phyloP scores from a whole-genome alignment of 2,797 vertebrate species.

The Lacerta agilis region DNA sequence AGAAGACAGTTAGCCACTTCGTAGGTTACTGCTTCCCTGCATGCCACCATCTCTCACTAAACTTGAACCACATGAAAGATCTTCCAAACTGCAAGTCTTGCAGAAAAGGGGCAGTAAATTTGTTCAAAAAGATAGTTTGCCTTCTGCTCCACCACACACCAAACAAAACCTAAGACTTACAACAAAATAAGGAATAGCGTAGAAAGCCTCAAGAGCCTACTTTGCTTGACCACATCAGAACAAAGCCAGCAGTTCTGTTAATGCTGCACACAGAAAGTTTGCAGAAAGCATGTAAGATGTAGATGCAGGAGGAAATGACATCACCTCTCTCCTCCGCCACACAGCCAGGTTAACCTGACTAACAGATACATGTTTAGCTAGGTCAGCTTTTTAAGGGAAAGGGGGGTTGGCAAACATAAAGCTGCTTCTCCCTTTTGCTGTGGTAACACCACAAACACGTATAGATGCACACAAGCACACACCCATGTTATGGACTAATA shows the following conservation, averaged over 20 bases:
- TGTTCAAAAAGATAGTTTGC: slow-evolving; percentile 7
- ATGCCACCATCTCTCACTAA: slow-evolving; percentile 29
- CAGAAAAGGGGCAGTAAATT: neutral
- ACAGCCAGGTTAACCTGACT: neutral
- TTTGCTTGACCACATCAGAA: neutral
- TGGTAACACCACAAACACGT: neutral
- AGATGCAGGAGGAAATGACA: neutral
- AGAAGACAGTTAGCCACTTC: slow-evolving; percentile 14
- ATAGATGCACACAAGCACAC: too few relatives aligned
- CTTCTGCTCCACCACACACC: neutral
- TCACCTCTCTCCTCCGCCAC: neutral
- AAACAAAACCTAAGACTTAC: slow-evolving; percentile 9
- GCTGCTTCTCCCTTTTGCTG: neutral
- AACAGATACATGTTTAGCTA: neutral
- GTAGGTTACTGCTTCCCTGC: neutral
- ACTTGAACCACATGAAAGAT: slow-evolving; percentile 27
- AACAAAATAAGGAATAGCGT: neutral
- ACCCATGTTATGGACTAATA: neutral
- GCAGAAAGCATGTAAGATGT: slow-evolving; percentile 12
- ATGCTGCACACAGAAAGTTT: neutral
- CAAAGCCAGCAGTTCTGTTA: slow-evolving; percentile 19
- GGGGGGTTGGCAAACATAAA: neutral
- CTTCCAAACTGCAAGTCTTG: slow-evolving; percentile 22
- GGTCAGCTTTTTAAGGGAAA: neutral
- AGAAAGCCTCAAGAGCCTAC: neutral